These are phyloP conservation scores for Myotis findleyi DNA, from an alignment of 2,797 vertebrate species.

Conservation along the genomic window DNA sequence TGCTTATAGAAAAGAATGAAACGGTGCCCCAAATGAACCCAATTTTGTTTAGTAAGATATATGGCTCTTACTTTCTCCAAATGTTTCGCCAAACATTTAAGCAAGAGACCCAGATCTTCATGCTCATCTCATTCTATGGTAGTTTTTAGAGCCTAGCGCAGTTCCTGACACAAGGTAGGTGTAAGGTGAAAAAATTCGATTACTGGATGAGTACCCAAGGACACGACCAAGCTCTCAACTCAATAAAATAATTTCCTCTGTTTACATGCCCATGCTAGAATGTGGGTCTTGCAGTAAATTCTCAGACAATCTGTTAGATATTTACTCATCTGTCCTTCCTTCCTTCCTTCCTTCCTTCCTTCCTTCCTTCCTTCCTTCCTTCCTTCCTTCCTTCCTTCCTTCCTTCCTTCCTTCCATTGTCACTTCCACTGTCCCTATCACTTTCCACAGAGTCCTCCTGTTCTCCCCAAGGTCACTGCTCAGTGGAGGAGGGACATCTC, in stretches of 20 bases:
- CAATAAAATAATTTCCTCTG: constrained; percentile 10
- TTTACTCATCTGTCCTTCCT: not conserved
- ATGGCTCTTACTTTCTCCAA: constrained; percentile 54
- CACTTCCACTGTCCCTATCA: too few species aligned
- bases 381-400: too few species aligned
- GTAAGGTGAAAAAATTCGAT: not conserved
- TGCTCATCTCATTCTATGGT: not conserved
- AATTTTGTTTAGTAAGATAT: constrained; percentile 49
- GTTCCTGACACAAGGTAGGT: not conserved
- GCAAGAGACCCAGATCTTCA: not conserved
- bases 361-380: not conserved
- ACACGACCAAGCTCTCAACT: not conserved
- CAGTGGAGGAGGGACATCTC: not conserved
- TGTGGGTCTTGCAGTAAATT: not conserved
- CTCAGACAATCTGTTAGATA: not conserved
- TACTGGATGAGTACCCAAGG: not conserved
- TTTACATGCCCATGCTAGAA: not conserved
- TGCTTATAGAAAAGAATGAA: constrained; percentile 56
- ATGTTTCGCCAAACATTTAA: constrained; percentile 37
- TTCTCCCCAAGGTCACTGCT: not conserved
- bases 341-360: not conserved
- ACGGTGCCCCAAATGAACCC: constrained; percentile 42
- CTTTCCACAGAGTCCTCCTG: not conserved
- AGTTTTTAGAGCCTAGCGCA: not conserved
- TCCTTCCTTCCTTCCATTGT: not conserved